phyloP scores from a whole-genome alignment of 2,113 vertebrate species.

The Saguinus midas region DNA sequence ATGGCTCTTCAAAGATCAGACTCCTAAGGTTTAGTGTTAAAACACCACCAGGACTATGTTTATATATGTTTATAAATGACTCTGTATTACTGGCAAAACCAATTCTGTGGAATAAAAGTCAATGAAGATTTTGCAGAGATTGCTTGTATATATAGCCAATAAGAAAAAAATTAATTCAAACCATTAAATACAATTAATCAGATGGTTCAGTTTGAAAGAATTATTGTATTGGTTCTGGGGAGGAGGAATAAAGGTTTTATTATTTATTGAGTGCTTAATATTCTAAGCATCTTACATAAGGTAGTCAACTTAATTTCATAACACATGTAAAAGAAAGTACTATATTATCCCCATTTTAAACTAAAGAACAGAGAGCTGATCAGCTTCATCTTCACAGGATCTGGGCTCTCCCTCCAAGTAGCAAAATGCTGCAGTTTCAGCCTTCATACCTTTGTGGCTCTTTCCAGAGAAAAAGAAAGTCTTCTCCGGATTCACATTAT shows the following conservation, averaged over 20 bases:
- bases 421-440: neutral
- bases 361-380: neutral
- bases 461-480: neutral
- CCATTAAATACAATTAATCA: constrained; percentile 34
- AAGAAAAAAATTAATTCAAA: neutral
- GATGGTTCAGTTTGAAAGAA: neutral
- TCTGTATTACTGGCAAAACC: neutral
- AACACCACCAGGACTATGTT: too few species aligned
- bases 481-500: neutral
- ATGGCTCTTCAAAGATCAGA: neutral
- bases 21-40: neutral
- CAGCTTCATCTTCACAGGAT: neutral
- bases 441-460: neutral
- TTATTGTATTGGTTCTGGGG: neutral
- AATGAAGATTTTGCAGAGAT: neutral
- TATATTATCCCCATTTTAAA: neutral
- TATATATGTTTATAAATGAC: neutral
- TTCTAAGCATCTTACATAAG: neutral
- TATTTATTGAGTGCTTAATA: neutral
- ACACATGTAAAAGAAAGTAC: neutral
- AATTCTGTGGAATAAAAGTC: constrained; percentile 7
- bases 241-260: neutral
- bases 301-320: neutral
- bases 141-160: neutral
- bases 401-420: neutral